Conservation (phyloP, 2,888 invertebrate species). For the Synergus itoensis region DNA sequence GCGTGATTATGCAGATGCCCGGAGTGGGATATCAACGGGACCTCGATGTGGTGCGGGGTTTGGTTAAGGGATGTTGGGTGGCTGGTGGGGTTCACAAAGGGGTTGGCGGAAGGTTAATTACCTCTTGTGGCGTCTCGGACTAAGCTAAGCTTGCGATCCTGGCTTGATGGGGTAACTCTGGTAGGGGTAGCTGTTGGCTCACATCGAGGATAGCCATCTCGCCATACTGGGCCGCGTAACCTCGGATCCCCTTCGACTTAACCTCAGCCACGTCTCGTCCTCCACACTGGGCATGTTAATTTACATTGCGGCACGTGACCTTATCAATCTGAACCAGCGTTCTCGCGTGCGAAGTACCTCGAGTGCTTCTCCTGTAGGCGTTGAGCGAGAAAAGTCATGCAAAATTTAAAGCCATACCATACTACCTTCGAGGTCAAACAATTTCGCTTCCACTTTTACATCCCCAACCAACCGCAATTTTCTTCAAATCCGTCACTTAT, state of each 20-base stretch:
- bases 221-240: constrained; percentile 61
- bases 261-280: constrained; percentile 64
- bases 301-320: constrained; percentile 64
- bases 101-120: constrained; percentile 75
- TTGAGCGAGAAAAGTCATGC: constrained; percentile 31
- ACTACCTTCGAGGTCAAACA: constrained; percentile 10
- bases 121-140: constrained; percentile 73
- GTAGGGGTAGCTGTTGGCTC: constrained; percentile 58
- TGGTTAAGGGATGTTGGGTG: constrained; percentile 49
- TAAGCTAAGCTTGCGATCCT: constrained; percentile 66
- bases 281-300: constrained; percentile 63
- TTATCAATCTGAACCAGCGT: constrained; percentile 47
- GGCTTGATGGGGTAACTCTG: constrained; percentile 61
- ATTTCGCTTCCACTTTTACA: constrained; percentile 11
- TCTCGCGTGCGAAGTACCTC: constrained; percentile 42
- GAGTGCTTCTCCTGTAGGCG: constrained; percentile 13
- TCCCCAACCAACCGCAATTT: background rate
- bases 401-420: constrained; percentile 25
- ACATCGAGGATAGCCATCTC: constrained; percentile 64
- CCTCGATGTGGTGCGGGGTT: constrained; percentile 49
- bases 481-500: background rate
- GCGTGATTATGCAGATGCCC: constrained; percentile 75
- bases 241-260: constrained; percentile 65
- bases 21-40: constrained; percentile 67
- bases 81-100: constrained; percentile 60